Conservation (phyloP, 2,888 invertebrate species). For the Balanococcus diminutus region DNA sequence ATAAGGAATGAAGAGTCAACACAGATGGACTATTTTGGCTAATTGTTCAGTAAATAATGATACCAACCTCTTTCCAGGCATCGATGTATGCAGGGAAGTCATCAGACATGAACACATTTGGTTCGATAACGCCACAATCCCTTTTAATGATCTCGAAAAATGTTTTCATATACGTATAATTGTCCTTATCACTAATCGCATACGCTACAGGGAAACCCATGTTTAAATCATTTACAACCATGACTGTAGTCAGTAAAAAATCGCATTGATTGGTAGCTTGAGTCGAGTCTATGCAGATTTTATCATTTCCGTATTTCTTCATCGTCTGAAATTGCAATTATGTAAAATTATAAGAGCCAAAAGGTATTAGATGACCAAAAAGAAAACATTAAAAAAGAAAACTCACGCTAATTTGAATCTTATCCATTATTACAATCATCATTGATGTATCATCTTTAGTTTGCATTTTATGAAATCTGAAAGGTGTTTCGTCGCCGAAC, state of each 20-base stretch:
- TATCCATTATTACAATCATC: background rate
- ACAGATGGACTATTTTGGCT: no score
- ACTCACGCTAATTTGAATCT: background rate
- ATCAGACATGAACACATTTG: background rate
- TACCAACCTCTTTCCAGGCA: background rate
- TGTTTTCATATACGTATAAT: background rate
- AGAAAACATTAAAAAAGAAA: background rate
- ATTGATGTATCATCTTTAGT: background rate
- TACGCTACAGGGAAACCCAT: background rate
- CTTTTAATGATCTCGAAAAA: background rate
- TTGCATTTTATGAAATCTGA: background rate
- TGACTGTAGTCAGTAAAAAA: background rate
- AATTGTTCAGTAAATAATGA: no score
- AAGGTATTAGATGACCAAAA: background rate
- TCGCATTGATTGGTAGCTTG: background rate
- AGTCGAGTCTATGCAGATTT: background rate
- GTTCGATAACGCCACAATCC: background rate
- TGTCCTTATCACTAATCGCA: background rate
- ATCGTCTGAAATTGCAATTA: background rate
- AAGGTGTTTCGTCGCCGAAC: background rate
- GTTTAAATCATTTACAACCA: background rate
- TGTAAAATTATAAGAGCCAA: background rate
- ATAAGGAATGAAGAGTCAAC: no score
- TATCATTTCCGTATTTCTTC: background rate
- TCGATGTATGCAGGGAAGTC: background rate